Evolutionary conservation across 2,888 invertebrate species (phyloP).

Genomic region (Caenorhabditis zanzibari): DNA sequence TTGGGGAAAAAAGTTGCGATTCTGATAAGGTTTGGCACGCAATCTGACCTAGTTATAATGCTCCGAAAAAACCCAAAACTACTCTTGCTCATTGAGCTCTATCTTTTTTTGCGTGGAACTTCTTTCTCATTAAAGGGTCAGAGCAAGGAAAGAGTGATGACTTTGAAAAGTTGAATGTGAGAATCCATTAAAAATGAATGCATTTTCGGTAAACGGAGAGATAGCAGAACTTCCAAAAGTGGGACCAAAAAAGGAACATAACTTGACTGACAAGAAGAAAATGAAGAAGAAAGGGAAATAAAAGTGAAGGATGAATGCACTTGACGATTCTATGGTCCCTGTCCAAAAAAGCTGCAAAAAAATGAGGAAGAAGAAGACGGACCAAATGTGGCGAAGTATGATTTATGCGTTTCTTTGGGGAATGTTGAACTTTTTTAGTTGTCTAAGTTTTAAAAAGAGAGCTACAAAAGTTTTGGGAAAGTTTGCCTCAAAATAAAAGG

Average conservation of each 20-base stretch:
- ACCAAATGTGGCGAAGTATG: constrained; percentile 38
- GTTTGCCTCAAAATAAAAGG: background rate
- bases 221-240: background rate
- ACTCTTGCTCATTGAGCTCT: constrained; percentile 3
- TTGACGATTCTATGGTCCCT: constrained; percentile 33
- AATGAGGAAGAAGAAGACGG: constrained; percentile 17
- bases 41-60: constrained; percentile 16
- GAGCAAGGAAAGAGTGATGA: constrained; percentile 24
- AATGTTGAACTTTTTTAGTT: constrained; percentile 27
- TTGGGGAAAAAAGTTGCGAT: constrained; percentile 5
- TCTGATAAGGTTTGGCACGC: constrained; percentile 26
- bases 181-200: constrained; percentile 30
- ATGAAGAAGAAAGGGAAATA: constrained; percentile 29
- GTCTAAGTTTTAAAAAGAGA: background rate
- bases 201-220: constrained; percentile 14
- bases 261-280: constrained; percentile 15
- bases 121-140: constrained; percentile 33
- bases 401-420: constrained; percentile 49
- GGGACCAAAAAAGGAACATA: constrained; percentile 8
- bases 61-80: background rate
- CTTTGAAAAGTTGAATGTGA: constrained; percentile 13
- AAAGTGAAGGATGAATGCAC: constrained; percentile 42
- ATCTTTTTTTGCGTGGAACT: background rate
- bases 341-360: constrained; percentile 42
- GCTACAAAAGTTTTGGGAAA: background rate